Base-by-base conservation (phyloP, 1,140 invertebrate genomes). In the Diprion similis region DNA sequence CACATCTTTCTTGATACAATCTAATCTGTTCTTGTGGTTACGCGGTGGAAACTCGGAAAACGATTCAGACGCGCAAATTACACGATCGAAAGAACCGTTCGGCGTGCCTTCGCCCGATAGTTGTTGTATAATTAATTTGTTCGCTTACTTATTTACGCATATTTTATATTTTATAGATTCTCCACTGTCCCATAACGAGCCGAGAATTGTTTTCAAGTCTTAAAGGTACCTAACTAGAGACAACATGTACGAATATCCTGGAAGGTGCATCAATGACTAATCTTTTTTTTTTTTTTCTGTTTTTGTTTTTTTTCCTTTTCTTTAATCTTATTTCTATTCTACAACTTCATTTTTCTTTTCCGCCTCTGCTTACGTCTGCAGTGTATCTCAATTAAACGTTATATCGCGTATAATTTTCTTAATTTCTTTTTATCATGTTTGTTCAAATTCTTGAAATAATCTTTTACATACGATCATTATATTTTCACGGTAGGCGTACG, bases 221-320 rank as follows among this genome's bases (percentile, higher is more conserved):
- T 69, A 75, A 75, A 68, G 76, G 78, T 75, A 81, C 75, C 75
- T 81, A 81, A 78, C 75, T 81, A 80, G 77, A 82, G 78, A 81
- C 73, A 80, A 81, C 76, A 77, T 70, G 75, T 79, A 76, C 71
- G 74, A 79, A 75, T 79, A 79, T 81, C 71, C 17, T 76, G 78
- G 75, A 81, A 78, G 73, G 78, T 81, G 77, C 18, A 66, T 48
- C 48, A 59, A 48, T 71, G n/a, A 64, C 24, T 19, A 64, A 24
- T 68, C 7, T 19, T 59, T 59, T 15, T 59, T 17, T 13, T 59
- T 15, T 15, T 8, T 0, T 15, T 37, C 6, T 59, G 4, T 15
- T 59, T 59, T 15, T 8, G 0, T 59, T 15, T 8, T 13, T 0
- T 37, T 37, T 37, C 6, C 6, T 37, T 37, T 37, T 37, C 6